Percentiles rank a stretch among this genome's conserved stretches.
Evolutionary conservation across 2,797 vertebrate species (phyloP).

Genomic region (Chaetophractus vellerosus): DNA sequence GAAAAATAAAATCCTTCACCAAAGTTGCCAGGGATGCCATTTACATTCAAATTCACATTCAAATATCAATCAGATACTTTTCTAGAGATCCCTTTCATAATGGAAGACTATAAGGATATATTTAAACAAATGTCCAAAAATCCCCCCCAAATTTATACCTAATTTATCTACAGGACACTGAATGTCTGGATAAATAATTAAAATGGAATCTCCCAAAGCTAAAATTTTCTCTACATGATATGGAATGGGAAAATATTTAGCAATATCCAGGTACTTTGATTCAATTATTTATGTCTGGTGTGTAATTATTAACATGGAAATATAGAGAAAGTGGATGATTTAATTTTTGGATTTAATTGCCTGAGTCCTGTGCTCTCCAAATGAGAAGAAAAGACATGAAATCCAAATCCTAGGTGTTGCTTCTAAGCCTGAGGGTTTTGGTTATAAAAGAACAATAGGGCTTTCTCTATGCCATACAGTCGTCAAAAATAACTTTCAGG

Average conservation of each 20-base stretch:
- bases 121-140: not conserved
- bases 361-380: not conserved
- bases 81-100: not conserved
- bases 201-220: constrained; percentile 6
- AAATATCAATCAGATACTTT: not conserved
- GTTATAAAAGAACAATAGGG: not conserved
- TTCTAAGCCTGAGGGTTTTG: not conserved
- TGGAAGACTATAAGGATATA: not conserved
- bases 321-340: not conserved
- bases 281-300: not conserved
- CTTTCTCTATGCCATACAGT: not conserved
- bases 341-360: not conserved
- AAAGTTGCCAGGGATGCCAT: not conserved
- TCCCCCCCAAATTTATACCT: not conserved
- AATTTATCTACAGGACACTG: not conserved
- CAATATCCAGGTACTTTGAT: constrained; percentile 15
- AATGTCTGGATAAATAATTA: constrained; percentile 45
- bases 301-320: not conserved
- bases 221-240: not conserved
- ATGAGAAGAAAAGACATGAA: not conserved
- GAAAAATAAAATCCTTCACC: constrained; percentile 33
- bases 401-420: not conserved
- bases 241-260: constrained; percentile 52
- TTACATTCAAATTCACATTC: constrained; percentile 49
- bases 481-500: constrained; percentile 65